Conservation (phyloP, 2,797 vertebrate species). For the Balearica regulorum region DNA sequence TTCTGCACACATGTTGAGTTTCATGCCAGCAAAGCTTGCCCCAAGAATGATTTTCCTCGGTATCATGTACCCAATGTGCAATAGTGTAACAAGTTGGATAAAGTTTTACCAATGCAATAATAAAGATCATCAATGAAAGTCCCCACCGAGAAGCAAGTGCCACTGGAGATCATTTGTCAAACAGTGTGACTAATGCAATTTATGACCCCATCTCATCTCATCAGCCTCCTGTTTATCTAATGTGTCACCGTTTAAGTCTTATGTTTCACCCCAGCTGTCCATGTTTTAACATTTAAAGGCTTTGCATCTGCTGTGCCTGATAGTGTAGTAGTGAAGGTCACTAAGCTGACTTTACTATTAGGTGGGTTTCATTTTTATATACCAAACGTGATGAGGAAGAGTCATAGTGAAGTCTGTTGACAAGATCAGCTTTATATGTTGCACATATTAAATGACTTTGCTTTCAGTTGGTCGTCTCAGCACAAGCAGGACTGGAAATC, state of each 20-base stretch:
- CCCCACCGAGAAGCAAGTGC: not conserved
- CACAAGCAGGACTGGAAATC: not conserved
- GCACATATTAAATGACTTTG: not conserved
- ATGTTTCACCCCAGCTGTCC: constrained; percentile 71
- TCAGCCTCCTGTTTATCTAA: constrained; percentile 56
- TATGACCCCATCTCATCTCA: constrained; percentile 48
- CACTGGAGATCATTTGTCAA: constrained; percentile 31
- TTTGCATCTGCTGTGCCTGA: constrained; percentile 50
- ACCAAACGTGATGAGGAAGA: constrained; percentile 26
- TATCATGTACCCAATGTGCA: not conserved
- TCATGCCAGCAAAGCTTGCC: not conserved
- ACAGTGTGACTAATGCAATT: constrained; percentile 47
- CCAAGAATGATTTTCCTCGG: not conserved
- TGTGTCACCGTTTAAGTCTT: constrained; percentile 64
- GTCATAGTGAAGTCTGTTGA: not conserved
- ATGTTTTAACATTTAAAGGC: constrained; percentile 65
- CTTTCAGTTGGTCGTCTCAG: not conserved
- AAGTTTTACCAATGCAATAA: not conserved
- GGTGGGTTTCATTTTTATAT: constrained; percentile 43
- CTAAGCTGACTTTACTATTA: constrained; percentile 44
- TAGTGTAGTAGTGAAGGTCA: constrained; percentile 57
- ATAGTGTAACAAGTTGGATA: not conserved
- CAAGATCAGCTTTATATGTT: constrained; percentile 17
- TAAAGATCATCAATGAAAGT: not conserved
- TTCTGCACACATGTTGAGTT: not conserved